Base-by-base conservation (phyloP, 2,888 invertebrate species). In the Plemyria rubiginata region DNA sequence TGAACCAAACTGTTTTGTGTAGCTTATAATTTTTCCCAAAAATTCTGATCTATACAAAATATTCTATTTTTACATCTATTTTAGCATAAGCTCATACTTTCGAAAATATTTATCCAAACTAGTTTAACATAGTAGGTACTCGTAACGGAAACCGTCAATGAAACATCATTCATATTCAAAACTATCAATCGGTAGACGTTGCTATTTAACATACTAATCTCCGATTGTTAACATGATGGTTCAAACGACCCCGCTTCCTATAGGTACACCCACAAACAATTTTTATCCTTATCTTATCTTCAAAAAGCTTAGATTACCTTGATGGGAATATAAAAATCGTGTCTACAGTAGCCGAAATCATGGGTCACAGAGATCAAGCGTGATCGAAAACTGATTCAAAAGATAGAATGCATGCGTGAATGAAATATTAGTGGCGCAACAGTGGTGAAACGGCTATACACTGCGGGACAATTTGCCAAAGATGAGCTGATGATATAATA, bases 371-470 rank as follows among this genome's bases (percentile, higher is more conserved):
- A 88, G 92, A 88, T 90, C 91, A 90, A 85, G 70, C 88, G 86
- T 88, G 91, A 90, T 90, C 86, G 80, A 87, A 89, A 90, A 89
- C 86, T 90, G 90, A 91, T 91, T 89, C 87, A 84, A 84, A 80
- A 87, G 87, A 89, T 89, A 82, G 83, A 89, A 83, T 87, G 88
- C 84, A 90, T 86, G 90, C 89, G 87, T 90, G 88, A 89, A 90
- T 90, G 85, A 91, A 87, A 87, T 88, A 88, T 88, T 86, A 87
- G 80, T 82, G 79, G 84, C 78, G 82, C 71, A 84, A 84, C 79
- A 76, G 68, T 79, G 80, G 75, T 79, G 80, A 80, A 84, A 82
- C 77, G 67, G 41, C 69, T 55, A 63, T 73, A 68, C 71, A 77
- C 73, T 76, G 70, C 59, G n/a, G 58, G 62, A 63, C 57, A 64